Evolutionary conservation across 2,113 vertebrate species (phyloP), one percentile per base, ranked within the genome.

Genomic region (Etheostoma cragini): DNA sequence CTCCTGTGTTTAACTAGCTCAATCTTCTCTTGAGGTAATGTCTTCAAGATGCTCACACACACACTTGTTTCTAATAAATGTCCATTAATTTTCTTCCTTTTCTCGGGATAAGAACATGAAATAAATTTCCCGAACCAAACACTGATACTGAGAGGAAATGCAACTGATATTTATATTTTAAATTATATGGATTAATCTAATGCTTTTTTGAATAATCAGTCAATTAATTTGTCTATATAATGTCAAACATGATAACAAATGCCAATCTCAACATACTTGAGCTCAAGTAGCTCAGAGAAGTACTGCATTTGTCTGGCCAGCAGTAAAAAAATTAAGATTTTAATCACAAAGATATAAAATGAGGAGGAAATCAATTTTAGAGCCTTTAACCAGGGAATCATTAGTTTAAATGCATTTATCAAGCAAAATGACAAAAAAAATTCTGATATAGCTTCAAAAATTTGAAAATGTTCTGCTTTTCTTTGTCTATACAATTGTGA

Each of bases 1-100:
- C 21, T 67, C 10, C 26, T n/a, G 58, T 63, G 52, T 62, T 80
- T 63, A 71, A 42, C n/a, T 56, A 80, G 46, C 73, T 68, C 3
- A 11, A 5, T 33, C 21, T 26, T 76, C 6, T 53, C 35, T 13
- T 65, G 13, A 33, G 33, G 35, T 19, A 6, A 3, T 47, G 16
- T 68, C 60, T 46, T 58, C 52, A 49, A 68, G 42, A 47, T 54
- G 14, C 14, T 62, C 33, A 64, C 15, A 53, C 52, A 42, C 47
- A 46, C 8, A 38, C 38, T 58, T 52, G 15, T 42, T 60, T 38
- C 15, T 52, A 17, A 16, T 15, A 35, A 52, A 53, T 45, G 4
- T 30, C 61, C 4, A 50, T 61, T 30, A 0, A 54, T 14, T 54
- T 57, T 57, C 12, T 26, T 66, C 15, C 24, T 63, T 70, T 45